A percentile compares a stretch with the other conserved stretches of the same genome.
Conservation (phyloP, 2,113 vertebrate genomes). For the Empidonax alnorum region DNA sequence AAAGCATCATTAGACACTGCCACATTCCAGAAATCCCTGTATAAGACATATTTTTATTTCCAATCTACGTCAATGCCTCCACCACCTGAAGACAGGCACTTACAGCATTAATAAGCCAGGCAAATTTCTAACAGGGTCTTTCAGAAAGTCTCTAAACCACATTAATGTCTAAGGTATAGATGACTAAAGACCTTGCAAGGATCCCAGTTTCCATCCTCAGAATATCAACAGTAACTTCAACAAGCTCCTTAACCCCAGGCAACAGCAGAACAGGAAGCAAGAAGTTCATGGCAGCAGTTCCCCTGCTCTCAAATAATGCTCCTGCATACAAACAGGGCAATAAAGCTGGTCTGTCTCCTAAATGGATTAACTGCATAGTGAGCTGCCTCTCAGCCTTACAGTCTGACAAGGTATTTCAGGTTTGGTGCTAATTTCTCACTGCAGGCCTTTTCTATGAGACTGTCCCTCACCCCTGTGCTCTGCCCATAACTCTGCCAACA, state of each 20-base stretch:
- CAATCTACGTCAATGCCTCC: neutral
- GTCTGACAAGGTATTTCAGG: neutral
- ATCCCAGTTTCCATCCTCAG: neutral
- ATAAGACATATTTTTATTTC: neutral
- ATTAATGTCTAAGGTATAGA: neutral
- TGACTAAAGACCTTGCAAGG: neutral
- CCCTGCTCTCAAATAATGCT: neutral
- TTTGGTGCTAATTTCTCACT: neutral
- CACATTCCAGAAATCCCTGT: neutral
- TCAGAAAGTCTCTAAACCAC: neutral
- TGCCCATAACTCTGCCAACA: neutral
- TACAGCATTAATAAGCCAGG: neutral
- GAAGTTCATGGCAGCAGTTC: neutral
- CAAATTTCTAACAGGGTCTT: neutral
- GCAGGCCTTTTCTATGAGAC: neutral
- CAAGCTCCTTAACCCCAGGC: neutral
- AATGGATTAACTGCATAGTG: neutral
- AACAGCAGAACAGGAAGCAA: neutral
- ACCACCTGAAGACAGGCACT: neutral
- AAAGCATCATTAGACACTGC: neutral
- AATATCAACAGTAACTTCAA: neutral
- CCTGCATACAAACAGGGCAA: neutral
- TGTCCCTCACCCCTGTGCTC: accelerated
- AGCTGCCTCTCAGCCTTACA: neutral
- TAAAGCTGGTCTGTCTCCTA: neutral